Percentiles rank a stretch among this genome's conserved stretches.
Evolutionary conservation across 2,888 invertebrate genomes (phyloP).

Genomic region (Gastracanthus pulcherrimus): DNA sequence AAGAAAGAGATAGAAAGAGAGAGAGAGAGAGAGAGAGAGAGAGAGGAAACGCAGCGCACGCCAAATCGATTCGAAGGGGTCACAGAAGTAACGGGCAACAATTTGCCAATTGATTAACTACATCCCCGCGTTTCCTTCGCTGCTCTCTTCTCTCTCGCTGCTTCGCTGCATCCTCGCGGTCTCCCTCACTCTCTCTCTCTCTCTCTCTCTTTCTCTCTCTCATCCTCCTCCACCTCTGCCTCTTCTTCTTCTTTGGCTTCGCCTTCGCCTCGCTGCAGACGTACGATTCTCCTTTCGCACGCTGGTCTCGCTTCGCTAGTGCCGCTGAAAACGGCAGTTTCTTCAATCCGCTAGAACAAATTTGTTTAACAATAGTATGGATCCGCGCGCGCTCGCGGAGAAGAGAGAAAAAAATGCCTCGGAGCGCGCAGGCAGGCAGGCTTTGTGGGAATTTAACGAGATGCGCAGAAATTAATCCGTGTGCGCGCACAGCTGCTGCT

Average conservation of each 20-base stretch:
- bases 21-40: conserved; percentile 17
- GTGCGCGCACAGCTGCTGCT: neutral
- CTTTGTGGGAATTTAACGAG: conserved; percentile 37
- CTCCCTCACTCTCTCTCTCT: conserved; percentile 1
- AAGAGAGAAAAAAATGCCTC: neutral
- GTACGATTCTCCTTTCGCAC: conserved; percentile 51
- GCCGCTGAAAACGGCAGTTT: conserved; percentile 52
- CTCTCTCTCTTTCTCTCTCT: conserved; percentile 4
- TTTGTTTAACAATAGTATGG: conserved; percentile 54
- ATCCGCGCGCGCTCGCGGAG: neutral
- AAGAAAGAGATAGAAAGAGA: conserved; percentile 52
- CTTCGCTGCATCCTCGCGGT: neutral
- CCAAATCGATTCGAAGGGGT: conserved; percentile 66
- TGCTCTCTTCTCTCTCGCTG: neutral
- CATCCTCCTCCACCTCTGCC: too few relatives aligned
- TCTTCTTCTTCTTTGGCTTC: too few relatives aligned
- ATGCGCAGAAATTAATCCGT: conserved; percentile 35
- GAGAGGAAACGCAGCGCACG: conserved; percentile 52
- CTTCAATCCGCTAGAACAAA: conserved; percentile 48
- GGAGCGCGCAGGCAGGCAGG: neutral
- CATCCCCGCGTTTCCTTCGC: conserved; percentile 48
- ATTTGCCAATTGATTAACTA: conserved; percentile 71
- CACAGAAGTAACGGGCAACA: conserved; percentile 68
- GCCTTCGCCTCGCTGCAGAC: conserved; percentile 9
- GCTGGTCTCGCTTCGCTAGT: conserved; percentile 48